Conservation (phyloP, 2,888 invertebrate species). For the Imbricaverruca yamaguchii region DNA sequence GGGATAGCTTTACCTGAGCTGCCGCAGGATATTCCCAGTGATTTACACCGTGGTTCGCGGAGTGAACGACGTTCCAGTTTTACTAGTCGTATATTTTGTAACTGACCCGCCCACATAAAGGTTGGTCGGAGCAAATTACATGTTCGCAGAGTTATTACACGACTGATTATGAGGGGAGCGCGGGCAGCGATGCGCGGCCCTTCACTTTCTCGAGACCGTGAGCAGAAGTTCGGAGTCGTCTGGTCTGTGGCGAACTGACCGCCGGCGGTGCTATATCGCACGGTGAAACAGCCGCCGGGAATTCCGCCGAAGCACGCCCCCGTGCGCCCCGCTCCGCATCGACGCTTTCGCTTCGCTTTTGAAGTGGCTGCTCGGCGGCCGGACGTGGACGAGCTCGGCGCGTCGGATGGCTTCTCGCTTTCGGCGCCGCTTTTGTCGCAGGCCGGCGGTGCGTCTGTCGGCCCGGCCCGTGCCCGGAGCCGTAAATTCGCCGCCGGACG, state of each 20-base stretch:
- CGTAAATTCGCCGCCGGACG: not conserved
- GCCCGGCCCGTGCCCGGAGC: not conserved
- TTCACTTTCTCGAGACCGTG: not conserved
- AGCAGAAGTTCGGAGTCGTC: not conserved
- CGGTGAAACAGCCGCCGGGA: not conserved
- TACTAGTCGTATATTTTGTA: conserved; percentile 12
- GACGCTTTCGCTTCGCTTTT: not conserved
- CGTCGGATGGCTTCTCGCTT: not conserved
- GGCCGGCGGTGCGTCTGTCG: not conserved
- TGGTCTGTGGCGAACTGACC: not conserved
- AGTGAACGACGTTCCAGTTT: conserved; percentile 11
- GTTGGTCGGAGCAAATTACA: not conserved
- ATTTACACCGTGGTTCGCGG: not conserved
- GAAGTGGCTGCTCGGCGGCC: no score
- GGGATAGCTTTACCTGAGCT: not conserved
- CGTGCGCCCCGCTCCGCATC: not conserved
- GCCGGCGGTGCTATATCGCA: not conserved
- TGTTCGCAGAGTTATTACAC: conserved; percentile 1
- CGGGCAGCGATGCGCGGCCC: not conserved
- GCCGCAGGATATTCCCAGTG: not conserved
- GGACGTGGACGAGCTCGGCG: not conserved
- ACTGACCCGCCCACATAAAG: not conserved
- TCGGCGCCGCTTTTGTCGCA: not conserved
- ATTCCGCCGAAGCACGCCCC: not conserved
- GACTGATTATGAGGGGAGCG: conserved; percentile 6